Evolutionary conservation across 2,888 invertebrate genomes (phyloP), one percentile per base, ranked within the genome.

Genomic region (Incurvaria masculella): DNA sequence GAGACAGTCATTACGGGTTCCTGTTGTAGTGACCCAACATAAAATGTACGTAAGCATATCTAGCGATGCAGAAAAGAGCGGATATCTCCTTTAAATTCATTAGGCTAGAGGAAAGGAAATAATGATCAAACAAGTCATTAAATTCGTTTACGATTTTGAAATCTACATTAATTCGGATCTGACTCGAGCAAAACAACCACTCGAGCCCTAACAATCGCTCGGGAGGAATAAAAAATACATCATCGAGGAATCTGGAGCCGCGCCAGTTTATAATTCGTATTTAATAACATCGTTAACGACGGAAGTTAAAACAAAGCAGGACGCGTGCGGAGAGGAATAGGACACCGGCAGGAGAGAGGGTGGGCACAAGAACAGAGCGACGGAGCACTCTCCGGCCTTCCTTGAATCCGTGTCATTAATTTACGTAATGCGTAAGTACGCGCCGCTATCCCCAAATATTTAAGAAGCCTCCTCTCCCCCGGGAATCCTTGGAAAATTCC

Each of bases 371-470:
- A 18, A 45, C 50, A 49, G 69, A 61, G 69, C 69, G 63, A 71
- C 20, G 20, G 10, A 33, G 33, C 21, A 16, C 41, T 8, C 21
- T 73, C 75, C 76, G 75, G 75, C 78, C 78, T 76, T 76, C 78
- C 76, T 74, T 72, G 78, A 78, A 78, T 76, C 78, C 78, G 78
- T 76, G 78, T 78, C 78, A 78, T 78, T 78, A 76, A 78, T 78
- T 78, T 78, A 76, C 78, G 78, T 78, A 78, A 78, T 78, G 78
- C 78, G 78, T 76, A 76, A 75, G 76, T 78, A 76, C 78, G 78
- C 78, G 16, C 47, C 17, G 78, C 78, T 78, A 78, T 76, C 78
- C 78, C 76, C 78, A 78, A 78, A 78, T 78, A 78, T 78, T 78
- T 78, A 78, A 78, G 78, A 78, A 76, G 78, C 76, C 78, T 75